Evolutionary conservation across 2,888 invertebrate species (phyloP), one percentile per base, ranked within the genome.

Genomic region (Calliopum simillimum): DNA sequence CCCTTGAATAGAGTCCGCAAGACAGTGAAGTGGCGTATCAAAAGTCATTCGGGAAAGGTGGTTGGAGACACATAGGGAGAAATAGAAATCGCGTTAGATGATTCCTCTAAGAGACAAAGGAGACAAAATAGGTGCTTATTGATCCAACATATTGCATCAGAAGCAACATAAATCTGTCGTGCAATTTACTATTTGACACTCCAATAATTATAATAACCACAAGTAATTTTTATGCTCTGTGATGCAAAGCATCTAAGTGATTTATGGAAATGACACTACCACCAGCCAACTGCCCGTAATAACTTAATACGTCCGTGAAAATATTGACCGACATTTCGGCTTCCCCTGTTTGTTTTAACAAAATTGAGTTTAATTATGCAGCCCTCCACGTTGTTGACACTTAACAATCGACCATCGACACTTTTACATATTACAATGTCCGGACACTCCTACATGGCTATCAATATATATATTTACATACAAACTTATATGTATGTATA

Each of bases 341-440:
- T 8, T 49, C 6, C 19, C 8, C 6, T 16, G 19, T 49, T 16
- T n/a, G n/a, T 49, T 49, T 13, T 33, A 33, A 8, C 16, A 55
- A 44, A 43, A 56, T 65, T 68, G 61, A 55, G 53, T 14, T 55
- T 70, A 70, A 66, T 68, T 64, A 67, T 63, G 67, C 62, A 72
- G 41, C 68, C 61, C 65, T 56, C 61, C 65, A 13, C 53, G 16
- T 64, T 41, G 41, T 41, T 5, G 64, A 64, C 55, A 53, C 55
- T 43, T 21, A 19, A 33, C 62, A 19, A 41, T 41, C 43, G 16
- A 41, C 44, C 16, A 41, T 16, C 41, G 51, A 33, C 63, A 49
- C 23, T 33, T 14, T 47, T n/a, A 46, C 49, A 14, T 33, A 19
- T 25, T 46, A 14, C 14, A 4, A 14, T 8, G 46, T 46, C 46